Percentiles rank a stretch among this genome's conserved stretches.
phyloP scores from a whole-genome alignment of 1,140 invertebrate genomes.

The Heliconius hermathena region DNA sequence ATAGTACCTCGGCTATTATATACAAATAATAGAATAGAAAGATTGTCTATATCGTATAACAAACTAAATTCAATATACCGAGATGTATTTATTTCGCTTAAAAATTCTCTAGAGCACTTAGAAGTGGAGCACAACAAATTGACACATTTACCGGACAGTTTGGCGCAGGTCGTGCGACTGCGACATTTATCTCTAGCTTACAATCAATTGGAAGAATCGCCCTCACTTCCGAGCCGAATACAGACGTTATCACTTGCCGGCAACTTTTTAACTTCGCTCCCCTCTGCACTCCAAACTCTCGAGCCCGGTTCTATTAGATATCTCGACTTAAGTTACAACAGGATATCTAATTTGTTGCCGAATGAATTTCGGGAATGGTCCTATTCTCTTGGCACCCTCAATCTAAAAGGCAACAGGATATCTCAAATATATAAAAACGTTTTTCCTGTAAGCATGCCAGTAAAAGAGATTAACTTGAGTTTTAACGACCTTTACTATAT shows the following conservation, averaged over 20 bases:
- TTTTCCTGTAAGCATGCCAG: slow-evolving; percentile 85
- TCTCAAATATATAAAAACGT: slow-evolving; percentile 87
- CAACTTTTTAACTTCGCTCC: slow-evolving; percentile 89
- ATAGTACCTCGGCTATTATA: slow-evolving; percentile 86
- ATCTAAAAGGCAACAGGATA: slow-evolving; percentile 92
- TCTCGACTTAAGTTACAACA: slow-evolving; percentile 94
- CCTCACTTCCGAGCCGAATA: slow-evolving; percentile 83
- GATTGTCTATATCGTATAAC: slow-evolving; percentile 91
- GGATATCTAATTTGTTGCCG: slow-evolving; percentile 87
- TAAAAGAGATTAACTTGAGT: slow-evolving; percentile 93
- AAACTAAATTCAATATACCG: slow-evolving; percentile 86
- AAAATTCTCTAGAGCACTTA: slow-evolving; percentile 89
- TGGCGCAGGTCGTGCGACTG: slow-evolving; percentile 85
- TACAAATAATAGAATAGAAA: slow-evolving; percentile 85
- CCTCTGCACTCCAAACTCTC: slow-evolving; percentile 85
- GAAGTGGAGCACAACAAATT: slow-evolving; percentile 92
- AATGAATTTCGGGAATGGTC: slow-evolving; percentile 92
- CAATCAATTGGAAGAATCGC: slow-evolving; percentile 86
- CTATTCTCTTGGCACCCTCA: slow-evolving; percentile 89
- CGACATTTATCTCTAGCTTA: slow-evolving; percentile 92
- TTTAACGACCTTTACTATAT: slow-evolving; percentile 93
- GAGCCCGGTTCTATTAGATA: slow-evolving; percentile 88
- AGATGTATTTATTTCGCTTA: slow-evolving; percentile 87
- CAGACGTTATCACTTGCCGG: slow-evolving; percentile 91
- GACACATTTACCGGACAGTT: slow-evolving; percentile 85